Conservation (phyloP, 2,888 invertebrate species). For the Campoplex capitator region DNA sequence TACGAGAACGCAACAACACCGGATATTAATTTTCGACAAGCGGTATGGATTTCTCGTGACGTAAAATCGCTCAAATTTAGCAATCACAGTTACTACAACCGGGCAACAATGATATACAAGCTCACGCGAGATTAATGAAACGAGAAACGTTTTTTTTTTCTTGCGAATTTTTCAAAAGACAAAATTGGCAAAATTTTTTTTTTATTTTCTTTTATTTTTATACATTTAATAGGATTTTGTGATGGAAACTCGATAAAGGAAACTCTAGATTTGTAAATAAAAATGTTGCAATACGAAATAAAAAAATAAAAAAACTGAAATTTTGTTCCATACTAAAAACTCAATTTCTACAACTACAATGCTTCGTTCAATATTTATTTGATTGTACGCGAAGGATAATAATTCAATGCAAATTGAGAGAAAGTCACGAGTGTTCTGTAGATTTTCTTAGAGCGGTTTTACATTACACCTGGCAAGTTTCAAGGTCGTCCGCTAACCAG, state of each 20-base stretch:
- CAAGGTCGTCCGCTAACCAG: conserved; percentile 36
- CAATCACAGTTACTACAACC: neutral
- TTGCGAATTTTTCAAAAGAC: neutral
- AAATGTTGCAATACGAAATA: neutral
- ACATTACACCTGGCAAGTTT: conserved; percentile 21
- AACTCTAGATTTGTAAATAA: neutral
- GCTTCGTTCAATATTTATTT: neutral
- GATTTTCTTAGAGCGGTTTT: conserved; percentile 19
- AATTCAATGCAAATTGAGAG: conserved; percentile 43
- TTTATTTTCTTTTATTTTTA: neutral
- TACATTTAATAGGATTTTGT: neutral
- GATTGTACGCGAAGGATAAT: conserved; percentile 7
- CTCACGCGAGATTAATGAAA: neutral
- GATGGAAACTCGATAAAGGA: neutral
- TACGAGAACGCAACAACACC: neutral
- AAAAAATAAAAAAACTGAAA: neutral
- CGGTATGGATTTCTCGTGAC: neutral
- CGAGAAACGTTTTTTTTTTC: neutral
- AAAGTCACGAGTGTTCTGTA: conserved; percentile 23
- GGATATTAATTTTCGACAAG: conserved; percentile 17
- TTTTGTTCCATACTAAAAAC: neutral
- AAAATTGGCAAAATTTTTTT: neutral
- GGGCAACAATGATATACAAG: neutral
- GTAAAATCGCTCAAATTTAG: neutral
- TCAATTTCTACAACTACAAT: neutral